These are phyloP conservation scores for Leucania comma DNA, from an alignment of 2,888 invertebrate genomes.

Conservation along the genomic window DNA sequence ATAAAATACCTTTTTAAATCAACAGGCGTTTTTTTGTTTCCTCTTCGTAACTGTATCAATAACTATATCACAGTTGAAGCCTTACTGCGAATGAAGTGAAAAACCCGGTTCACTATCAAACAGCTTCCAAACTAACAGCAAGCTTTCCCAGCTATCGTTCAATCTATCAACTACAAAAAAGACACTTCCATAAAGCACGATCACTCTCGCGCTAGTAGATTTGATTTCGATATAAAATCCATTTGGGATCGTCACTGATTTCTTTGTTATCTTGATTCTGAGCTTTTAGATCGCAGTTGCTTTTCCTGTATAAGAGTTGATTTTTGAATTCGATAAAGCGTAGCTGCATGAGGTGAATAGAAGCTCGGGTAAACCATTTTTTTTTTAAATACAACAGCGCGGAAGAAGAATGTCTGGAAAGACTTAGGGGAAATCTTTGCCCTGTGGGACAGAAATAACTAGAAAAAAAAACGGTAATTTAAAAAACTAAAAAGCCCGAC, in stretches of 20 bases:
- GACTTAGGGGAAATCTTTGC: too few species aligned
- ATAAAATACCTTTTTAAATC: too few species aligned
- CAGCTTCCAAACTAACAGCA: neutral
- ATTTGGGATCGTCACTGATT: slow-evolving; percentile 15
- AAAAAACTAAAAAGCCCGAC: too few species aligned
- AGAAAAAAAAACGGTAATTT: too few species aligned
- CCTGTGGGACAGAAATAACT: too few species aligned
- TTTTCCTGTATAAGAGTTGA: neutral
- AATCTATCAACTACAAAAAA: slow-evolving; percentile 39
- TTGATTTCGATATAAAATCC: slow-evolving; percentile 33
- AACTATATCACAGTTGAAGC: too few species aligned
- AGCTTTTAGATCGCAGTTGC: neutral
- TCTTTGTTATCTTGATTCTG: slow-evolving; percentile 16
- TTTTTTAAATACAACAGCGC: too few species aligned
- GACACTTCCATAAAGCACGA: neutral
- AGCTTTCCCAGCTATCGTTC: slow-evolving; percentile 1
- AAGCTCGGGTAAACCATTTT: too few species aligned
- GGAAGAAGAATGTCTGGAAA: too few species aligned
- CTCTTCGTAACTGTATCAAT: too few species aligned
- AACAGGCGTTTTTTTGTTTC: too few species aligned
- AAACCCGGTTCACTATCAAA: neutral
- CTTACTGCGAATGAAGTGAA: neutral
- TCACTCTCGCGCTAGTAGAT: slow-evolving; percentile 13
- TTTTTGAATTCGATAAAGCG: neutral
- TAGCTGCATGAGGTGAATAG: neutral